Percentiles rank a stretch among this genome's conserved stretches.
phyloP scores from a whole-genome alignment of 2,113 vertebrate genomes.

The Coptodon bakossiorum region DNA sequence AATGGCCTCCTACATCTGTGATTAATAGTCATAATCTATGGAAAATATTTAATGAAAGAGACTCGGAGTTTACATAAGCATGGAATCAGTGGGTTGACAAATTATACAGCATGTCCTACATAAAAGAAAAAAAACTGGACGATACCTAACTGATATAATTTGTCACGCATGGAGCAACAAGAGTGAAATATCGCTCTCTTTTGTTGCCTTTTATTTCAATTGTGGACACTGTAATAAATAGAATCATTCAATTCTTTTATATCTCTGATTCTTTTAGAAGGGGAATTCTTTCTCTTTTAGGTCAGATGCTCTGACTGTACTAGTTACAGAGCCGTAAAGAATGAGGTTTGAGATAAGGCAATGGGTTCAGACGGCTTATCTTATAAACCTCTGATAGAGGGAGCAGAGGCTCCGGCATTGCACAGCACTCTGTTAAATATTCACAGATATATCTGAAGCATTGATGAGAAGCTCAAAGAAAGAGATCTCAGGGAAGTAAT shows the following conservation, averaged over 20 bases:
- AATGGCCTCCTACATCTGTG: constrained; percentile 48
- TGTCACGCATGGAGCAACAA: not conserved
- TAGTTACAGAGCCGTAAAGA: constrained; percentile 36
- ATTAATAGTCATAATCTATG: constrained; percentile 79
- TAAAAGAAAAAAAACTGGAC: not conserved
- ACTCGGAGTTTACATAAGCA: constrained; percentile 75
- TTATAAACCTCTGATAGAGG: constrained; percentile 36
- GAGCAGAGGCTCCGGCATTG: constrained; percentile 42
- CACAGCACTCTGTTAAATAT: constrained; percentile 61
- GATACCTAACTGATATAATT: not conserved
- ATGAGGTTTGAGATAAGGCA: constrained; percentile 52
- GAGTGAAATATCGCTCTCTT: not conserved
- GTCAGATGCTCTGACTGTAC: constrained; percentile 3
- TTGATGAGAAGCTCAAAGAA: constrained; percentile 48
- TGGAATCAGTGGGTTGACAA: not conserved
- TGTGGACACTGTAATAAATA: not conserved
- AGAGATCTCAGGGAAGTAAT: constrained; percentile 22
- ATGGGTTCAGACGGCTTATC: constrained; percentile 63
- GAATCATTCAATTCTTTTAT: not conserved
- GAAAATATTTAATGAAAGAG: constrained; percentile 77
- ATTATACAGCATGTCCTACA: not conserved
- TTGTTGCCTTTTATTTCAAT: not conserved
- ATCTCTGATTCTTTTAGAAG: not conserved
- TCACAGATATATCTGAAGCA: constrained; percentile 46
- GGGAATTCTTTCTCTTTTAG: not conserved